Base-by-base conservation (phyloP, 2,113 vertebrate species). In the Falco punctatus region DNA sequence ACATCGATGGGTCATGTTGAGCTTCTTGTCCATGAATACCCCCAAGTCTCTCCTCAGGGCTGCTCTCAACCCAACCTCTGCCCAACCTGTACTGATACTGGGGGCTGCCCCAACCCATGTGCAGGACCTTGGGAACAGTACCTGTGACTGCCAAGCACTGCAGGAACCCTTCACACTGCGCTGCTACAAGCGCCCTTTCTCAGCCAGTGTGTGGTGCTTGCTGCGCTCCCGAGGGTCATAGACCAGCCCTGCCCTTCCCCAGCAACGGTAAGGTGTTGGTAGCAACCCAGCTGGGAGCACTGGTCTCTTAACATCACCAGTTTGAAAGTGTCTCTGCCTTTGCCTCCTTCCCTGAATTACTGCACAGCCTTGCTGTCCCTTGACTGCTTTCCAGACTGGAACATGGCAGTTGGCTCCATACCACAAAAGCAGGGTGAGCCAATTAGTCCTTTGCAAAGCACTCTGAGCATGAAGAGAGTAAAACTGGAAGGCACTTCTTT, bases 121-220 rank as follows among this genome's bases (percentile, higher is more conserved):
- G 42, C 42, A 42, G 42, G 42, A 42, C 42, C 42, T 42, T 42
- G 42, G 42, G 42, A 42, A 42, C 44, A 89, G 35, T 9, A 57
- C 23, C 15, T 17, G 26, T 57, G 49, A 44, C 13, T 64, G 18
- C 14, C 20, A 91, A 58, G 32, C 26, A 44, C 20, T 66, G 77
- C 2, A 35, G n/a, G 62, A 94, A 51, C 61, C 64, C 67, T 64
- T 74, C 15, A 9, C 33, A 22, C 10, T 35, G 46, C 66, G 59
- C 35, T 70, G 30, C 42, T 78, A 26, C 23, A 35, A 23, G 8
- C 49, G n/a, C 27, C 28, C 27, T 71, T 62, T 78, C 78, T 87
- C 42, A 87, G 51, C 42, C 81, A 1, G 0, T 19, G 6, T 2
- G 20, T 1, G 4, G 23, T 3, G 10, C 24, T 70, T 73, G 54